phyloP scores from a whole-genome alignment of 2,797 vertebrate species.

The Balearica regulorum region DNA sequence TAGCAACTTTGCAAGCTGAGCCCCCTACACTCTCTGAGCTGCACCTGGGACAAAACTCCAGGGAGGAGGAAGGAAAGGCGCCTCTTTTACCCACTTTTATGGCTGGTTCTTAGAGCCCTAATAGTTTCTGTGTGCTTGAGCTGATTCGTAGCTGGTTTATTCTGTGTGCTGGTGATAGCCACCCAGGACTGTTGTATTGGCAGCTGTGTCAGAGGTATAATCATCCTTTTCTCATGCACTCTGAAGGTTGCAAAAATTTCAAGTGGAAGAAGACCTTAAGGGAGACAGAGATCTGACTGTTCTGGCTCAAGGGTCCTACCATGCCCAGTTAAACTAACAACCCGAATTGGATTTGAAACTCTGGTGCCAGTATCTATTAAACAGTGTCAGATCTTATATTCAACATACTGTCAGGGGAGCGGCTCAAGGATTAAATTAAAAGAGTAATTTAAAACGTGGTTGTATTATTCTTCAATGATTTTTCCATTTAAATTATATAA shows the following conservation, averaged over 20 bases:
- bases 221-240: not conserved
- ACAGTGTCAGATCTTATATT: not conserved
- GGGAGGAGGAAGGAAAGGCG: not conserved
- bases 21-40: not conserved
- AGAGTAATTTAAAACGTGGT: not conserved
- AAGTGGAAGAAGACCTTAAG: not conserved
- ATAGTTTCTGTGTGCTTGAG: not conserved
- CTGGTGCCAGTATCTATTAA: not conserved
- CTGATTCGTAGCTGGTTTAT: not conserved
- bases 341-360: not conserved
- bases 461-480: not conserved
- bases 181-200: not conserved
- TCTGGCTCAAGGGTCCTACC: not conserved
- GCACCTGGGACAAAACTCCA: not conserved
- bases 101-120: not conserved
- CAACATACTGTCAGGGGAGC: not conserved
- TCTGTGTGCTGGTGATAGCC: not conserved
- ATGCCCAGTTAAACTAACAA: not conserved
- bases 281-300: not conserved
- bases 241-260: not conserved
- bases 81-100: fast-evolving
- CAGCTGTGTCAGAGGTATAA: not conserved
- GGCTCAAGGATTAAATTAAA: not conserved
- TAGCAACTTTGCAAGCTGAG: not conserved
- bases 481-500: not conserved